Base-by-base conservation (phyloP, 2,888 invertebrate genomes). In the Chrysopilus asiliformis region DNA sequence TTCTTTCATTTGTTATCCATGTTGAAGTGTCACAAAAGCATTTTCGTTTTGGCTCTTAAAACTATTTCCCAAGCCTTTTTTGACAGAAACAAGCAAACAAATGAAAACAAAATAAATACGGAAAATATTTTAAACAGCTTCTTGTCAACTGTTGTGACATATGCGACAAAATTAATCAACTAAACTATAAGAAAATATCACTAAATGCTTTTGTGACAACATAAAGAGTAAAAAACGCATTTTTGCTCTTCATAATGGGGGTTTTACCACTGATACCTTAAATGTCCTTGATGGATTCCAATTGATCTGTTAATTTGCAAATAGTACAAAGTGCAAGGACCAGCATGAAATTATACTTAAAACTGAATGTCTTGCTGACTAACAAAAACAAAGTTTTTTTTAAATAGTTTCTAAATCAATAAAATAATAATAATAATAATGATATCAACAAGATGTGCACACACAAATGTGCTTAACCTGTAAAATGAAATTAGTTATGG, bases 241-340 rank as follows among this genome's bases (percentile, higher is more conserved):
- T n/a, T n/a, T n/a, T n/a, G n/a, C n/a, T n/a, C n/a, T n/a, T n/a
- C n/a, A n/a, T n/a, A n/a, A n/a, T n/a, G n/a, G n/a, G n/a, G n/a
- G n/a, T 19, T 45, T 47, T 45, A 43, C 43, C 43, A 36, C 40
- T 57, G 56, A 57, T 64, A 64, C 63, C 63, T 64, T 64, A 51
- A 62, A 64, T 48, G 63, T 64, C 61, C 63, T 63, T 52, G 64
- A 59, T 47, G 64, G 64, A 56, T 64, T 61, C 63, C 63, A 64
- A 60, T 64, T 62, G 49, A 63, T 61, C 64, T 61, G 56, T 57
- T 51, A 14, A 24, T 24, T 42, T 42, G 45, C 46, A 47, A 45
- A n/a, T n/a, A n/a, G n/a, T n/a, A n/a, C n/a, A n/a, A n/a, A n/a
- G n/a, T n/a, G n/a, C n/a, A n/a, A n/a, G n/a, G n/a, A n/a, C n/a